Evolutionary conservation across 2,113 vertebrate species (phyloP), one percentile per base, ranked within the genome.

Genomic region (Prionailurus viverrinus): DNA sequence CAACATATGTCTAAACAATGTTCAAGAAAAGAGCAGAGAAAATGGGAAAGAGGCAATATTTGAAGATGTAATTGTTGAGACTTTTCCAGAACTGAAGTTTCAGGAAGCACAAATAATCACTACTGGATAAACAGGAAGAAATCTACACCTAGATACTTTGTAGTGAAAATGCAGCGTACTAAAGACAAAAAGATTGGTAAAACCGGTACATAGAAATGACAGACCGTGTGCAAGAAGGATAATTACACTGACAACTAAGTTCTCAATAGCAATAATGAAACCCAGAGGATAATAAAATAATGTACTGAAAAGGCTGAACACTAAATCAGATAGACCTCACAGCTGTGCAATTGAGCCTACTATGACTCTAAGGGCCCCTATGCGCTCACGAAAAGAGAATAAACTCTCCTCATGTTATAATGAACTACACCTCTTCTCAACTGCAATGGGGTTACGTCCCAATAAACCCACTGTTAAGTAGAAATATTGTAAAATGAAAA

Each of bases 141-240:
- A 89, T 71, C 76, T 61, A 78, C 21, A 69, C 39, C 78, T 80
- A 84, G 33, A 58, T 83, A 94, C 31, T 23, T 71, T 66, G n/a
- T 27, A 80, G 27, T 81, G 55, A 92, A 88, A 92, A 85, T 89
- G 21, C 33, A 80, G n/a, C 31, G 68, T n/a, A 89, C 27, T 23
- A 76, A 84, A 91, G 51, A 94, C 87, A 84, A 88, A 89, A 91
- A 36, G 55, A 86, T 69, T 48, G 55, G 86, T n/a, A 87, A 93
- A 90, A 41, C 51, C 55, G 68, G 19, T 33, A 61, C 23, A 65
- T 41, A 29, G 16, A 82, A 88, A 89, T 69, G 39, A 86, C n/a
- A 85, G 51, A 79, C 13, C 90, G n/a, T 61, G 45, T 90, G 29
- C 41, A 81, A 39, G 23, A 93, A 76, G 41, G 29, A 87, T 65